phyloP scores from a whole-genome alignment of 2,113 vertebrate genomes.

The Paramisgurnus dabryanus region DNA sequence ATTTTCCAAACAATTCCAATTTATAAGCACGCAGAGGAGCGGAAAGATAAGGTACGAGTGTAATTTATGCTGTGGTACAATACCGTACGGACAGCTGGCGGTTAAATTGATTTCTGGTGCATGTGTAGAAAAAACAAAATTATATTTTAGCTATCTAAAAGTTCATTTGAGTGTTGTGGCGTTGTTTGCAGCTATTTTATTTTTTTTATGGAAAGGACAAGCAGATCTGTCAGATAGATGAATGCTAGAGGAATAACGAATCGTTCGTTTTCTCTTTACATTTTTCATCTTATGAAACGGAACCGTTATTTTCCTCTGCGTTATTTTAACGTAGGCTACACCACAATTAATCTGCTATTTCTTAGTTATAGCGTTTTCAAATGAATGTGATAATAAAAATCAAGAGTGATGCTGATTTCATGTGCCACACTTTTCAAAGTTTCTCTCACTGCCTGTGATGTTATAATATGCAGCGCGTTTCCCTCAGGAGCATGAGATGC shows the following conservation, averaged over 20 bases:
- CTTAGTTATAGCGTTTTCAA: too few relatives aligned
- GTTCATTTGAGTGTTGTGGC: background rate
- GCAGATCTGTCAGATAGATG: too few relatives aligned
- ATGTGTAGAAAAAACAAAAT: background rate
- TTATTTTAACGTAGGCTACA: too few relatives aligned
- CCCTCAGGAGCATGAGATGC: constrained; percentile 11
- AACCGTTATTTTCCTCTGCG: too few relatives aligned
- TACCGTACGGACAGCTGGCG: background rate
- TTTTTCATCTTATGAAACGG: too few relatives aligned
- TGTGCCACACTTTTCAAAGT: constrained; percentile 27
- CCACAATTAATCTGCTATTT: too few relatives aligned
- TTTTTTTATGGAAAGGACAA: background rate
- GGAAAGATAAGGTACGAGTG: constrained; percentile 20
- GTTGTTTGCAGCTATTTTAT: background rate
- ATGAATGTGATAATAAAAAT: background rate
- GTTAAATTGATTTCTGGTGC: background rate
- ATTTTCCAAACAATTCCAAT: constrained; percentile 5
- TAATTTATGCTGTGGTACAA: constrained; percentile 19
- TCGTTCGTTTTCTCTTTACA: too few relatives aligned
- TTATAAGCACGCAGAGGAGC: constrained; percentile 1
- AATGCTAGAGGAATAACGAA: too few relatives aligned
- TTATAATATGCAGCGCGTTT: constrained; percentile 17
- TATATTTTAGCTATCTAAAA: background rate
- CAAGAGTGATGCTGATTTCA: background rate
- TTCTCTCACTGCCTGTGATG: constrained; percentile 10